Evolutionary conservation across 2,888 invertebrate species (phyloP), one percentile per base, ranked within the genome.

Genomic region (Lasioglossum vierecki): DNA sequence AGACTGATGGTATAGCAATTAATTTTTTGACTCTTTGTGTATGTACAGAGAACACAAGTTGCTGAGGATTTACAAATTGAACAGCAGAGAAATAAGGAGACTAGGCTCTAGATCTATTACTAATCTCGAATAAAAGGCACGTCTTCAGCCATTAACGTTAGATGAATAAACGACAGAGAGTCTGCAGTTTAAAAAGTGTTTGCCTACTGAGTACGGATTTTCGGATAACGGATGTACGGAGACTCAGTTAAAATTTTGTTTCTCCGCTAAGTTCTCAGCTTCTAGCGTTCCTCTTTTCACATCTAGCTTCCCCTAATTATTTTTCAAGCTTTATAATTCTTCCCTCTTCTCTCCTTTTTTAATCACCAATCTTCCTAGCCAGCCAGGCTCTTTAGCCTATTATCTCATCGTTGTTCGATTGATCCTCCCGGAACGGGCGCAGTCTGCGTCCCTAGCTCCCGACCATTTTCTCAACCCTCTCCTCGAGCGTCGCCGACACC

Each of bases 281-380:
- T 13, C 22, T 18, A 13, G 22, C 41, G 13, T 63, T 30, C 8
- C 46, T 30, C n/a, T 11, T 30, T 35, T 11, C 26, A 26, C 44
- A 44, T 44, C 44, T 44, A 44, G 44, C 44, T 22, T n/a, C 4
- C 11, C 26, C n/a, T 26, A 60, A 9, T 60, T 6, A 11, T 60
- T 60, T n/a, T n/a, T 4, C n/a, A n/a, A n/a, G 9, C n/a, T n/a
- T 57, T 41, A 22, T 70, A 39, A 9, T 68, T 68, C 22, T 41
- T 41, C 78, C 71, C 81, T 74, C 82, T 82, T 83, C 79, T 83
- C 75, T 60, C 82, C 82, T 80, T 84, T 84, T 86, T 82, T 80
- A 85, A 86, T 79, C 76, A 76, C 82, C 82, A 79, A 83, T 83
- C 83, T 66, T 77, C 82, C 81, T 72, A 68, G 82, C 81, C 73